These are phyloP conservation scores for Channa argus DNA, from an alignment of 2,113 vertebrate species.

Conservation along the genomic window DNA sequence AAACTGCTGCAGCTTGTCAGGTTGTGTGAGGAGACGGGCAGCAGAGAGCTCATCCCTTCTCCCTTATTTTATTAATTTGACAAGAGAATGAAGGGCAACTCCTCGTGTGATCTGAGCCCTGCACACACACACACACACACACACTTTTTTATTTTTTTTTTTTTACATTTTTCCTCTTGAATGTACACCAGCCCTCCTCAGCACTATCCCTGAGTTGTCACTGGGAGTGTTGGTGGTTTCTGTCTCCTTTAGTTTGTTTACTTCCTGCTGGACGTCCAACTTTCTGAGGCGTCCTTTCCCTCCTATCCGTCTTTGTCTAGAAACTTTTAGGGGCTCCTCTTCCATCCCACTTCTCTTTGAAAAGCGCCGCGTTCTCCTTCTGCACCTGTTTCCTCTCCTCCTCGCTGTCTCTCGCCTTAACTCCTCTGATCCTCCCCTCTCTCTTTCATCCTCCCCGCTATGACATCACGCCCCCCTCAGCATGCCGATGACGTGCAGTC, in stretches of 20 bases:
- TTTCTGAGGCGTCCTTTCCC: background rate
- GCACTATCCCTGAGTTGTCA: background rate
- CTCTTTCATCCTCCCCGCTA: conserved; percentile 3
- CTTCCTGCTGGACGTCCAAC: background rate
- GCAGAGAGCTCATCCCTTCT: background rate
- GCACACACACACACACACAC: conserved; percentile 4
- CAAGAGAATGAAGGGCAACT: conserved; percentile 33
- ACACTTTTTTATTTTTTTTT: background rate
- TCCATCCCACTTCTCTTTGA: background rate
- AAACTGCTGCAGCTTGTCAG: background rate
- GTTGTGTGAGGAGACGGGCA: background rate
- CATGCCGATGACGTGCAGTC: conserved; percentile 19
- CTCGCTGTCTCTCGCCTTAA: background rate
- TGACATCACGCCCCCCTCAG: conserved; percentile 12
- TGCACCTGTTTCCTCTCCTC: background rate
- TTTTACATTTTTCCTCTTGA: conserved; percentile 52
- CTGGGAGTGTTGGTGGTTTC: conserved; percentile 6
- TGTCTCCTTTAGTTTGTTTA: background rate
- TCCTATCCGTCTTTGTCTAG: background rate
- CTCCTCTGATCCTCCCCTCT: background rate
- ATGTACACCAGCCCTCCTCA: conserved; percentile 37
- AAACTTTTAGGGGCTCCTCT: background rate
- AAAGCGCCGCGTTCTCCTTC: background rate
- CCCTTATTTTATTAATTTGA: conserved; percentile 17
- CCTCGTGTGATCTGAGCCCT: conserved; percentile 33